phyloP scores from a whole-genome alignment of 1,140 invertebrate species.

The Tetragonula clypearis region DNA sequence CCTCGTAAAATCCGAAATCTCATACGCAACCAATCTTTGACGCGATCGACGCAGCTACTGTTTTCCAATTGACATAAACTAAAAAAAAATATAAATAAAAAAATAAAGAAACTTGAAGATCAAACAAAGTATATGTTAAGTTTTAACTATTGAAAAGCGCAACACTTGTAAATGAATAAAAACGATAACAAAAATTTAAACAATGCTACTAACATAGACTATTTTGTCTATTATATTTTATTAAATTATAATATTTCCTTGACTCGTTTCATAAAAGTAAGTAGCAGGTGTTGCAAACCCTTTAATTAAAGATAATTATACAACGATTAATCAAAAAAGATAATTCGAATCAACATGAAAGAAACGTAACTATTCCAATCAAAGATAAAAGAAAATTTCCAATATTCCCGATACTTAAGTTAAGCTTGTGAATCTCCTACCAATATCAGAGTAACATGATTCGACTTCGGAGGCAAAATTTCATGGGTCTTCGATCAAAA shows the following conservation, averaged over 20 bases:
- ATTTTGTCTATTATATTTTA: neutral
- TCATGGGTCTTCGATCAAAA: conserved; percentile 70
- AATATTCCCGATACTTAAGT: neutral
- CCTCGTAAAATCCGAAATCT: no score
- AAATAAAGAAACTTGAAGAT: neutral
- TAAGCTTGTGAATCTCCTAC: neutral
- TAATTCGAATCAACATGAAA: neutral
- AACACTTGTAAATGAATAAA: neutral
- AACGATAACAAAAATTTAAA: neutral
- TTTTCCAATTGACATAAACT: neutral
- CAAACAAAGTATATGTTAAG: no score
- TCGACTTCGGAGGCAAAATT: neutral
- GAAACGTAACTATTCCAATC: neutral
- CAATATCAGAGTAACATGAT: neutral
- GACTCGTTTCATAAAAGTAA: neutral
- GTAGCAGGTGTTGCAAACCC: neutral
- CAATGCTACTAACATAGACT: neutral
- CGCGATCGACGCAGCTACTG: neutral
- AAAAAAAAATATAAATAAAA: neutral
- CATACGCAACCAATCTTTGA: neutral
- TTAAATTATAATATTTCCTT: neutral
- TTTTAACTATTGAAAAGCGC: neutral
- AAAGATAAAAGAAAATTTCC: neutral
- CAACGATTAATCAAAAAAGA: neutral
- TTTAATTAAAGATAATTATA: neutral